Evolutionary conservation across 2,113 vertebrate species (phyloP).

Genomic region (Ptilorrhoa leucosticta): DNA sequence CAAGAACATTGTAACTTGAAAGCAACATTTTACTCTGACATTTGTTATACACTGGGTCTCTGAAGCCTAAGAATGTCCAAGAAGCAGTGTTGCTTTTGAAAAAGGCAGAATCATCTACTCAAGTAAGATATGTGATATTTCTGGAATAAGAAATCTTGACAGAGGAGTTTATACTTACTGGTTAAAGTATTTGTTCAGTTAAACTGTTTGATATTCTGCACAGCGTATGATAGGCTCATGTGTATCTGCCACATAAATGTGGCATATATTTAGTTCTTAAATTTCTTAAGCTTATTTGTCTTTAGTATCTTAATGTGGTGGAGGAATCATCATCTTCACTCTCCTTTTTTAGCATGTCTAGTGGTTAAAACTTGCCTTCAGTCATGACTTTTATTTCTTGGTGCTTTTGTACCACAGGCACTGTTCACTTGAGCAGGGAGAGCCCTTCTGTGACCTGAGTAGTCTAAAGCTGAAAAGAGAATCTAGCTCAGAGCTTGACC

Average conservation of each 20-base stretch:
- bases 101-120: background rate
- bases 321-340: background rate
- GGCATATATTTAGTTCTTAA: background rate
- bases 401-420: background rate
- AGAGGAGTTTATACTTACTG: background rate
- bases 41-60: background rate
- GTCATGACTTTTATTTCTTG: background rate
- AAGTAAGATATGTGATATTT: background rate
- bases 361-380: background rate
- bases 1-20: background rate
- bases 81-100: background rate
- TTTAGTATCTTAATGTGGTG: background rate
- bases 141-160: background rate
- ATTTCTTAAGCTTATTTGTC: background rate
- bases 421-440: background rate
- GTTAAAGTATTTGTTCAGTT: background rate
- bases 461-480: background rate
- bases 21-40: background rate
- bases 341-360: background rate
- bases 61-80: background rate
- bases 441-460: background rate
- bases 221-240: background rate
- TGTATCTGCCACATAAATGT: background rate
- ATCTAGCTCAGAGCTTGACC: background rate
- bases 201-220: background rate